Evolutionary conservation across 2,797 vertebrate species (phyloP).

Genomic region (Tolypeutes matacus): DNA sequence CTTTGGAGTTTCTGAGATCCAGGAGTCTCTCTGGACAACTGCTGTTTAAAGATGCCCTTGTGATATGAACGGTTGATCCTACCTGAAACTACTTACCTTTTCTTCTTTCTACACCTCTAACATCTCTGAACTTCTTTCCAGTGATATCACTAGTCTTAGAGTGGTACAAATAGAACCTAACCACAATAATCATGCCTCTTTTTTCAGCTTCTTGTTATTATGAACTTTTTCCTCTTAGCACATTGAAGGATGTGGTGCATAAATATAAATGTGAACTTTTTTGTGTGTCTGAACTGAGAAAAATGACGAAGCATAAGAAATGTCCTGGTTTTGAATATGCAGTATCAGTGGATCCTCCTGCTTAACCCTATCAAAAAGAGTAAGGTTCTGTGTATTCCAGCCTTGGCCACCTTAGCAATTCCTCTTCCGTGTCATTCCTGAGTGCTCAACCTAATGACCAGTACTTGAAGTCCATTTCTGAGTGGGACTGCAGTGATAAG

Average conservation of each 20-base stretch:
- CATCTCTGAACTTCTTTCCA: neutral
- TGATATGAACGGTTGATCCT: neutral
- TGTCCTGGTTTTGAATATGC: conserved; percentile 3
- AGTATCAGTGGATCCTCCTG: neutral
- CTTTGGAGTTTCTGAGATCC: neutral
- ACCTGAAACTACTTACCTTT: neutral
- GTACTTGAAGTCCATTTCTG: neutral
- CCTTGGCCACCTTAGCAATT: neutral
- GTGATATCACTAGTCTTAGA: too few species aligned
- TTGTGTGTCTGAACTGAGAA: neutral
- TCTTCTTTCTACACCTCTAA: neutral
- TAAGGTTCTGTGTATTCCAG: neutral
- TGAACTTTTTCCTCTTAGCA: neutral
- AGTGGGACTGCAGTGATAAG: neutral
- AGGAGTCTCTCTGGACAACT: neutral
- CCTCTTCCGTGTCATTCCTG: neutral
- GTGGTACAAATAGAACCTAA: neutral
- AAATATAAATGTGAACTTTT: neutral
- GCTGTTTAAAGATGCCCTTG: neutral
- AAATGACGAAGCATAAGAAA: neutral
- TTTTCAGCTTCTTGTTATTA: neutral
- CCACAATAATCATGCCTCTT: neutral
- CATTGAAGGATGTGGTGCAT: neutral
- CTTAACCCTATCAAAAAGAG: neutral
- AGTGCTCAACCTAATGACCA: neutral